Base-by-base conservation (phyloP, 2,113 vertebrate species). In the Pitta sordida region DNA sequence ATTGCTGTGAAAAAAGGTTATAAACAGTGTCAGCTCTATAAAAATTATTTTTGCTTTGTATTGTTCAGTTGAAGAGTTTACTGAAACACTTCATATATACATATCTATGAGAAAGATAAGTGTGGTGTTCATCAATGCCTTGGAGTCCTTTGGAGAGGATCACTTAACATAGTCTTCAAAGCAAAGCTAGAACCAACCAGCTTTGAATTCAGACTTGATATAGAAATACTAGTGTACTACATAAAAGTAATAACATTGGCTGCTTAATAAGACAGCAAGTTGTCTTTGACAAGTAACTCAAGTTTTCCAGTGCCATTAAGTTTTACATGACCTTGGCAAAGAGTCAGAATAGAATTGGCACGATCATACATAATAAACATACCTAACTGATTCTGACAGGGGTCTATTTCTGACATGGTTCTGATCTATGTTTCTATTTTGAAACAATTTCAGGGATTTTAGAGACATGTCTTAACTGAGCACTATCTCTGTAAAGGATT, bases 1-100 rank as follows among this genome's bases (percentile, higher is more conserved):
- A 99, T 97, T 70, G 99, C 99, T 99, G 95, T 77, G 82, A 86
- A 93, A 81, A 87, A 83, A 76, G 55, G 29, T 91, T 89, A 60
- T 60, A 85, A 91, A 71, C 9, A 51, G 15, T 2, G n/a, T 91
- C 49, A 89, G 1, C n/a, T 60, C 13, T 14, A 43, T 9, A 12
- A 17, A 85, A 39, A 39, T 78, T 65, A 67, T 59, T 89, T 91
- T 79, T 92, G 49, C 62, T 80, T 77, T 48, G 9, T 34, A 73
- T n/a, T 76, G 23, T 58, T 41, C 59, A 29, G 20, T 29, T 76
- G 43, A 64, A 89, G 62, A 91, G 41, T 84, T 94, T 82, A 93
- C 29, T 87, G 46, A 51, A 89, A 89, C 7, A 34, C 70, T 63
- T 37, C 21, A 70, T 11, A 56, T 8, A 67, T 3, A 86, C 43